Conservation (phyloP, 2,888 invertebrate species). For the Cryptus viduatorius region DNA sequence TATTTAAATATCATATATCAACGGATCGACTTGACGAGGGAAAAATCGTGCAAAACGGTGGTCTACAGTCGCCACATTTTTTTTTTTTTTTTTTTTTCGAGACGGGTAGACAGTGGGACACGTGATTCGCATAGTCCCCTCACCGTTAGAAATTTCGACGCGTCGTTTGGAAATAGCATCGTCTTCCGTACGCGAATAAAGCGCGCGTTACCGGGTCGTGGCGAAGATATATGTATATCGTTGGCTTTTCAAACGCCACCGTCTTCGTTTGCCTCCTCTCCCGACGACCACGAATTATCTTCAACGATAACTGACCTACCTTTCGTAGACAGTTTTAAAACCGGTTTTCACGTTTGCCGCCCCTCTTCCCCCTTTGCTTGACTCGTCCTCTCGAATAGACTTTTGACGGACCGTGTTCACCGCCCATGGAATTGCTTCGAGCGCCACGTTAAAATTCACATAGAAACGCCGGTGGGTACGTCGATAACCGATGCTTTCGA, state of each 20-base stretch:
- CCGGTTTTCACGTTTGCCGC: conserved; percentile 66
- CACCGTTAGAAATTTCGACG: conserved; percentile 49
- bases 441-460: neutral
- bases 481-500: neutral
- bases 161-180: conserved; percentile 64
- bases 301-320: conserved; percentile 71
- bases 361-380: conserved; percentile 10
- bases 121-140: conserved; percentile 16
- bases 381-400: conserved; percentile 38
- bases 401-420: conserved; percentile 39
- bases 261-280: conserved; percentile 19
- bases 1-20: too few species aligned
- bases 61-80: neutral
- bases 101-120: neutral
- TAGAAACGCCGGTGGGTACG: neutral
- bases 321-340: conserved; percentile 68
- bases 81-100: conserved; percentile 3
- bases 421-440: conserved; percentile 31
- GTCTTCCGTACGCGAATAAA: conserved; percentile 39
- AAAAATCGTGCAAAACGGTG: neutral
- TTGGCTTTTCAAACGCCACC: conserved; percentile 10
- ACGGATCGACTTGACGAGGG: neutral
- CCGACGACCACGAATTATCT: conserved; percentile 66
- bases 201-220: conserved; percentile 44
- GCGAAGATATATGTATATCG: conserved; percentile 24